Evolutionary conservation across 2,797 vertebrate genomes (phyloP).

Genomic region (Xenopus petersii): DNA sequence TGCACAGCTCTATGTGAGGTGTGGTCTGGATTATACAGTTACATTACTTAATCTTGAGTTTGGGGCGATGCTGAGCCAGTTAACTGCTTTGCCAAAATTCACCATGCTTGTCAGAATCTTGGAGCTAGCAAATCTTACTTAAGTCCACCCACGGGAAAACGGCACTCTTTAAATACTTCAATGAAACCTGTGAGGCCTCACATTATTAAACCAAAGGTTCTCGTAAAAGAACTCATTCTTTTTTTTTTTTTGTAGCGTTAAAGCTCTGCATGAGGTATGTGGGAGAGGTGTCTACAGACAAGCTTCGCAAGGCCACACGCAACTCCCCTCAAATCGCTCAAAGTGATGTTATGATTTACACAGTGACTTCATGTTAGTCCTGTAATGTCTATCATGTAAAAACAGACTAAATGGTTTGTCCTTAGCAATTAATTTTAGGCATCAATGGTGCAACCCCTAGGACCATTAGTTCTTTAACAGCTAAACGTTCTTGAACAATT

Average conservation of each 20-base stretch:
- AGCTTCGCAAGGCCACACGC: slow-evolving; percentile 12
- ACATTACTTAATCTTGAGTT: slow-evolving; percentile 35
- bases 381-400: slow-evolving; percentile 12
- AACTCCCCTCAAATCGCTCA: neutral
- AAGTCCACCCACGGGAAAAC: slow-evolving; percentile 40
- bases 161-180: slow-evolving; percentile 9
- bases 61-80: slow-evolving; percentile 18
- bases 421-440: no score
- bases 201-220: slow-evolving; percentile 10
- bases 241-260: slow-evolving; percentile 7
- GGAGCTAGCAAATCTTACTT: slow-evolving; percentile 31
- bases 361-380: slow-evolving; percentile 10
- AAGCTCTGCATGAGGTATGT: slow-evolving; percentile 5
- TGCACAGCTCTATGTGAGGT: slow-evolving; percentile 3
- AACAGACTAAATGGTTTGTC: neutral
- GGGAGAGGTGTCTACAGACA: slow-evolving; percentile 1
- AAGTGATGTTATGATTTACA: slow-evolving; percentile 18
- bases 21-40: slow-evolving; percentile 35
- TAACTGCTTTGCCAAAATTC: slow-evolving; percentile 15
- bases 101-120: slow-evolving; percentile 38
- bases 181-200: slow-evolving; percentile 21
- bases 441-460: no score
- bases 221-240: slow-evolving; percentile 12
- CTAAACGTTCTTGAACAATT: no score
- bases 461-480: no score